Evolutionary conservation across 2,113 vertebrate species (phyloP).

Genomic region (Amphilophus citrinellus): DNA sequence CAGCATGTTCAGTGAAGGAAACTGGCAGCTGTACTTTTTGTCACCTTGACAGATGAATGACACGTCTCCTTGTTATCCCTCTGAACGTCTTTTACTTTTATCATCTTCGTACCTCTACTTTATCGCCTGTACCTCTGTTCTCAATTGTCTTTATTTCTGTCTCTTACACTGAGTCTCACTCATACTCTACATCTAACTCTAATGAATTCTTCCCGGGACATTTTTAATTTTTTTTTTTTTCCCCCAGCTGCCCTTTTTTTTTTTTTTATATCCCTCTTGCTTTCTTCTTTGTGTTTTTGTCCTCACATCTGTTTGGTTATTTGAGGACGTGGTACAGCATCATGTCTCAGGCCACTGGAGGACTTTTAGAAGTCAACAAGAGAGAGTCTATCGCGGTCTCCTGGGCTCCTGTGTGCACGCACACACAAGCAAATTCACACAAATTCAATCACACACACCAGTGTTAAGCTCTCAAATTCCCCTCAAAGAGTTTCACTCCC

Average conservation of each 20-base stretch:
- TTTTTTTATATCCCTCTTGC: constrained; percentile 9
- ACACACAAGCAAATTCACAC: constrained; percentile 12
- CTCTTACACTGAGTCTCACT: constrained; percentile 21
- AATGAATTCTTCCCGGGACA: constrained; percentile 45
- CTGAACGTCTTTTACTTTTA: constrained; percentile 55
- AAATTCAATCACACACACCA: constrained; percentile 33
- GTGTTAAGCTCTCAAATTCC: constrained; percentile 67
- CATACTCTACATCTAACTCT: constrained; percentile 32
- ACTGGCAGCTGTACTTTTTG: constrained; percentile 62
- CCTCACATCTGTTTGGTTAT: constrained; percentile 51
- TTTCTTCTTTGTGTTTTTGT: constrained; percentile 39
- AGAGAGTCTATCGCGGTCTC: constrained; percentile 58
- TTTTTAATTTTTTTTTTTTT: constrained; percentile 18
- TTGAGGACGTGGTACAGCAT: constrained; percentile 44
- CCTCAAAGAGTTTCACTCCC: constrained; percentile 68
- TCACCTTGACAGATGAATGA: constrained; percentile 77
- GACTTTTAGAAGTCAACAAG: constrained; percentile 79
- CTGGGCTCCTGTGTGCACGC: background rate
- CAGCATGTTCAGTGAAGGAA: constrained; percentile 38
- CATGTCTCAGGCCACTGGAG: constrained; percentile 65
- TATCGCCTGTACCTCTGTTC: constrained; percentile 29
- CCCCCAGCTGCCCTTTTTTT: background rate
- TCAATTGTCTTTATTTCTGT: constrained; percentile 51
- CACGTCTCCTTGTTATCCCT: constrained; percentile 49
- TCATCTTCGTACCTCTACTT: constrained; percentile 38